These are phyloP conservation scores for Caenorhabditis sinica DNA, from an alignment of 2,888 invertebrate species.

Conservation along the genomic window DNA sequence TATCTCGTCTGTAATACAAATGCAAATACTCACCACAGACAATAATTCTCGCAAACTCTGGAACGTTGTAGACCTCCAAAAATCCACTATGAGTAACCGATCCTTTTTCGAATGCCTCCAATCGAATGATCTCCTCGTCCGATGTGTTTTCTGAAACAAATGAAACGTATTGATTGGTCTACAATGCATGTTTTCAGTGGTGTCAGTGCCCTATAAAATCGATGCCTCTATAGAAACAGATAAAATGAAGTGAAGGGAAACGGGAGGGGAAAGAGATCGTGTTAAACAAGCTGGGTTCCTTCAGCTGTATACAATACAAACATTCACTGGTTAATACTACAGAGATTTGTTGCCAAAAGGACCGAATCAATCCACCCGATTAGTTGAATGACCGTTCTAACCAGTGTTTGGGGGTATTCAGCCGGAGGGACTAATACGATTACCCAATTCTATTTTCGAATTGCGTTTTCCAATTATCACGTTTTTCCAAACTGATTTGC, in stretches of 20 bases:
- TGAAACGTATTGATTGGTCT: conserved; percentile 12
- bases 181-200: conserved; percentile 30
- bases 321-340: conserved; percentile 7
- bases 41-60: conserved; percentile 79
- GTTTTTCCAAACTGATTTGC: conserved; percentile 22
- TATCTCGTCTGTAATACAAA: too few species aligned
- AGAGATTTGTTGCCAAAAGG: conserved; percentile 7
- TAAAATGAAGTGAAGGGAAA: neutral
- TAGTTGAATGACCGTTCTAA: conserved; percentile 48
- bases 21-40: conserved; percentile 74
- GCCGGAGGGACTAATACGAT: conserved; percentile 43
- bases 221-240: conserved; percentile 29
- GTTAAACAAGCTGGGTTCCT: conserved; percentile 12
- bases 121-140: conserved; percentile 75
- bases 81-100: conserved; percentile 74
- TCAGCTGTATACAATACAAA: conserved; percentile 40
- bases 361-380: conserved; percentile 32
- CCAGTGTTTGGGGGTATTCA: neutral
- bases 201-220: conserved; percentile 7
- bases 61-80: conserved; percentile 81
- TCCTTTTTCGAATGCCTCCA: conserved; percentile 68
- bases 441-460: conserved; percentile 16
- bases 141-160: conserved; percentile 72
- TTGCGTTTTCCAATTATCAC: conserved; percentile 29
- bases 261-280: neutral